Evolutionary conservation across 2,797 vertebrate species (phyloP).

Genomic region (Myotis findleyi): DNA sequence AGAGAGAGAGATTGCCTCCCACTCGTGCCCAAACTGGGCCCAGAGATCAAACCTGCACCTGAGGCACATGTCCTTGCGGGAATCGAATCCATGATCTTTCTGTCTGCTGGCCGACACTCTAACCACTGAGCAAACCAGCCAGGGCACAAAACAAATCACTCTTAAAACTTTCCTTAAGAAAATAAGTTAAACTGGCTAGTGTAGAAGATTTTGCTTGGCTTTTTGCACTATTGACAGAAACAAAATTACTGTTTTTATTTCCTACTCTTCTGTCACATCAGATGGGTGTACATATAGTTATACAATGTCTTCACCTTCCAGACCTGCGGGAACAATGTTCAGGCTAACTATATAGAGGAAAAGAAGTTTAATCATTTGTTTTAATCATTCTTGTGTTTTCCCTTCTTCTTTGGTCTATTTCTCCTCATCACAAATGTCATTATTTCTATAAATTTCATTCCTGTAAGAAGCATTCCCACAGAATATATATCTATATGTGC

Average conservation of each 20-base stretch:
- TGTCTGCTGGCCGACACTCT: no score
- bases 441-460: neutral
- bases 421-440: slow-evolving; percentile 32
- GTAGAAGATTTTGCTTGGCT: slow-evolving; percentile 8
- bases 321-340: neutral
- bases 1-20: no score
- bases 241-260: slow-evolving; percentile 28
- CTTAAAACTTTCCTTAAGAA: slow-evolving; percentile 18
- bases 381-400: neutral
- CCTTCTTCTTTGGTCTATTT: slow-evolving; percentile 26
- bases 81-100: no score
- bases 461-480: slow-evolving; percentile 21
- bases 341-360: neutral
- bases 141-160: neutral
- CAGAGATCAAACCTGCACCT: no score
- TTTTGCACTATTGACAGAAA: neutral
- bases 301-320: neutral
- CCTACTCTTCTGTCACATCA: neutral
- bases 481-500: neutral
- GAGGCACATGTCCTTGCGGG: no score
- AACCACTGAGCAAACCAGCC: no score
- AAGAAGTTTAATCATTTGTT: neutral
- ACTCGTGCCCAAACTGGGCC: no score
- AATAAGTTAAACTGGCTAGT: slow-evolving; percentile 44
- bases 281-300: neutral